These are phyloP conservation scores for Dusona sp. DNA, from an alignment of 2,888 invertebrate species.

Conservation along the genomic window DNA sequence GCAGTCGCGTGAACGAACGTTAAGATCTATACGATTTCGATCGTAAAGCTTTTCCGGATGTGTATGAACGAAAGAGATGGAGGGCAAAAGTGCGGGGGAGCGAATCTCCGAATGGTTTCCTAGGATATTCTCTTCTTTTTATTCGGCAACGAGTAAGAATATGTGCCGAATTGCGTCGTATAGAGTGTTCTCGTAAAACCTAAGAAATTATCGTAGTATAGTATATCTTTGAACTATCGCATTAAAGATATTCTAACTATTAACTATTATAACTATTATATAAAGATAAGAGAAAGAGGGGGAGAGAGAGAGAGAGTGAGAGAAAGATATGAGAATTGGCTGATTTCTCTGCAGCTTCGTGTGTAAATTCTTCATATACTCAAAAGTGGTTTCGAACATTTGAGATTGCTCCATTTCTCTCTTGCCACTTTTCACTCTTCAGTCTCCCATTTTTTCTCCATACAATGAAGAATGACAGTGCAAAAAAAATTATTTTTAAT, in stretches of 20 bases:
- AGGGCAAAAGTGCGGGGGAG: conserved; percentile 13
- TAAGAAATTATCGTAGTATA: conserved; percentile 51
- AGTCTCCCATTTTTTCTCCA: background rate
- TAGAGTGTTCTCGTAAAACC: conserved; percentile 60
- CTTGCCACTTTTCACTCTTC: too few relatives aligned
- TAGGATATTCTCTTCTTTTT: conserved; percentile 32
- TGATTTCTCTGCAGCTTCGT: too few relatives aligned
- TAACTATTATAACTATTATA: too few relatives aligned
- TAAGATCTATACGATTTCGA: conserved; percentile 64
- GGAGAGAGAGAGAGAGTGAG: background rate
- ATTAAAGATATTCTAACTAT: too few relatives aligned
- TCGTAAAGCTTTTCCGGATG: conserved; percentile 64
- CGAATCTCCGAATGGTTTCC: conserved; percentile 34
- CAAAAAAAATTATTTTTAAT: too few relatives aligned
- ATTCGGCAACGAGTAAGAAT: conserved; percentile 16
- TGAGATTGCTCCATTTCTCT: too few relatives aligned
- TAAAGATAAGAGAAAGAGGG: background rate
- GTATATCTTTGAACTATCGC: too few relatives aligned
- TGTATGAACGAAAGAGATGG: conserved; percentile 37
- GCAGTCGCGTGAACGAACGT: conserved; percentile 39
- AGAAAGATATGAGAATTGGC: too few relatives aligned
- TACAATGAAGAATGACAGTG: background rate
- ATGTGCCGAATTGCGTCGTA: conserved; percentile 37
- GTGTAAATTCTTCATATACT: too few relatives aligned
- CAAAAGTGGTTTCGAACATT: too few relatives aligned